Evolutionary conservation across 2,888 invertebrate genomes (phyloP).

Genomic region (Serripes groenlandicus): DNA sequence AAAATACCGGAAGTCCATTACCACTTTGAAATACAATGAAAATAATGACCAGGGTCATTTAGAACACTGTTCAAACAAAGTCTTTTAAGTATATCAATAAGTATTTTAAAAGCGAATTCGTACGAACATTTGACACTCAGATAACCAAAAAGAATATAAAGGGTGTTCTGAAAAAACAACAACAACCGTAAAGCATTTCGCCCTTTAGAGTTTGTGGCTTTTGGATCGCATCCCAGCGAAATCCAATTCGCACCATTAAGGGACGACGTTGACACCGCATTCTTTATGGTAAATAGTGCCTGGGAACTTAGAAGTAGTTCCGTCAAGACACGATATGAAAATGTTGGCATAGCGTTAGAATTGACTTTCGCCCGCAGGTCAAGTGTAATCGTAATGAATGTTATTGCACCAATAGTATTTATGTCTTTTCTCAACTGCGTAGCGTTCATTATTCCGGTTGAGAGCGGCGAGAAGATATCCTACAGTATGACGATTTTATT

Average conservation of each 20-base stretch:
- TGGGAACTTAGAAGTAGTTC: neutral
- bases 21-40: too few relatives aligned
- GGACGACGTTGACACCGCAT: neutral
- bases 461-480: slow-evolving; percentile 8
- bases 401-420: neutral
- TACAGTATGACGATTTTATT: slow-evolving; percentile 14
- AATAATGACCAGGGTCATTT: too few relatives aligned
- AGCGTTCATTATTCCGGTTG: neutral
- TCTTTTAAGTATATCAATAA: too few relatives aligned
- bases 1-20: too few relatives aligned
- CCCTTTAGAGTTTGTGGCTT: neutral
- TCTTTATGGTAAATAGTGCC: neutral
- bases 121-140: too few relatives aligned
- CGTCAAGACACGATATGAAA: neutral
- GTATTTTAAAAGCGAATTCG: too few relatives aligned
- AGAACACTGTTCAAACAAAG: too few relatives aligned
- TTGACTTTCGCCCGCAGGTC: neutral
- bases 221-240: neutral
- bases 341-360: neutral
- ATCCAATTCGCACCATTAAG: neutral
- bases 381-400: neutral
- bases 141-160: too few relatives aligned
- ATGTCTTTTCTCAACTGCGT: neutral
- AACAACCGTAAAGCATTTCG: too few relatives aligned
- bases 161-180: too few relatives aligned